Evolutionary conservation across 2,797 vertebrate genomes (phyloP).

Genomic region (Crenichthys baileyi): DNA sequence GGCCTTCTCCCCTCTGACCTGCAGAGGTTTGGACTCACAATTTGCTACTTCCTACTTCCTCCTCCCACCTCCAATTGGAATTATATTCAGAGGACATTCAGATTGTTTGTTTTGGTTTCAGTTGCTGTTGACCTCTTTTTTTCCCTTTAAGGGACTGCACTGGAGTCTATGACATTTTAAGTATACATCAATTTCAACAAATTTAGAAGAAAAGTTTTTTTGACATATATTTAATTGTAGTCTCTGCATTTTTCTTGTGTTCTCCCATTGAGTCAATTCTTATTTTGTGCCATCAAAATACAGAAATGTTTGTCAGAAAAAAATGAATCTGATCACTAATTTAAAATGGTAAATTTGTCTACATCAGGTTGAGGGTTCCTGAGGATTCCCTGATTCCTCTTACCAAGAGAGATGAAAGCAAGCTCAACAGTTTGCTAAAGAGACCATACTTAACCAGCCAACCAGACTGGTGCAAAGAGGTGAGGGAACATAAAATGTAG

Average conservation of each 20-base stretch:
- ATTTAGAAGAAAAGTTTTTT: conserved; percentile 54
- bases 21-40: conserved; percentile 85
- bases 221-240: conserved; percentile 68
- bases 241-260: conserved; percentile 35
- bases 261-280: conserved; percentile 33
- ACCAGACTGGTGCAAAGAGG: conserved; percentile 91
- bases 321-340: neutral
- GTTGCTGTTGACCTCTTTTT: conserved; percentile 70
- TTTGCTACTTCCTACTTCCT: conserved; percentile 75
- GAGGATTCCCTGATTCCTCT: conserved; percentile 87
- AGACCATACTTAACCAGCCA: conserved; percentile 87
- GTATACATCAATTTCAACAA: conserved; percentile 66
- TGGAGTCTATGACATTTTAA: conserved; percentile 71
- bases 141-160: conserved; percentile 42
- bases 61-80: conserved; percentile 76
- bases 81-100: conserved; percentile 77
- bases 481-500: conserved; percentile 51
- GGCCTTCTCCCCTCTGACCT: conserved; percentile 98
- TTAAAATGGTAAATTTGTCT: neutral
- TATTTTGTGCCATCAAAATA: conserved; percentile 13
- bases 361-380: conserved; percentile 85
- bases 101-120: conserved; percentile 80
- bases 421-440: conserved; percentile 86
- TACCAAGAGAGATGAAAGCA: conserved; percentile 86
- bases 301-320: conserved; percentile 12